phyloP scores from a whole-genome alignment of 2,888 invertebrate species.

The Icerya purchasi region DNA sequence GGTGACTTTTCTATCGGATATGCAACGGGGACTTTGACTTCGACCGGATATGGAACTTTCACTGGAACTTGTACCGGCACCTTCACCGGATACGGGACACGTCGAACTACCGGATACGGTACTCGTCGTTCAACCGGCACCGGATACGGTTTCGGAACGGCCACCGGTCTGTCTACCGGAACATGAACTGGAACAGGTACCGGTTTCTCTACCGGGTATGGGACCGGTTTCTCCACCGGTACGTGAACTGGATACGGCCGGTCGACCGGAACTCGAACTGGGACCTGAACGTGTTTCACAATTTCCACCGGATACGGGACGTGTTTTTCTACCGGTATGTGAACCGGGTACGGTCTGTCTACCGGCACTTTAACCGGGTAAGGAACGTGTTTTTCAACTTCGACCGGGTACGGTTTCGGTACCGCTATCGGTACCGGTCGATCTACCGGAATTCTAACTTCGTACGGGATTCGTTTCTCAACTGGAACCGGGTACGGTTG shows the following conservation, averaged over 20 bases:
- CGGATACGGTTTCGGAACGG: slow-evolving; percentile 58
- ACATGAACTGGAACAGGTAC: slow-evolving; percentile 28
- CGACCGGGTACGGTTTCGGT: slow-evolving; percentile 54
- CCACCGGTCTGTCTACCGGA: slow-evolving; percentile 45
- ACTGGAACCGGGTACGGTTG: slow-evolving; percentile 29
- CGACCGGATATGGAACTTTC: slow-evolving; percentile 31
- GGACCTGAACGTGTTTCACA: slow-evolving; percentile 29
- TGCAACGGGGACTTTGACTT: not conserved
- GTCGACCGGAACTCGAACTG: slow-evolving; percentile 40
- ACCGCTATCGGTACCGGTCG: slow-evolving; percentile 34
- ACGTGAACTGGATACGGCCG: slow-evolving; percentile 63
- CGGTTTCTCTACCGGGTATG: slow-evolving; percentile 38
- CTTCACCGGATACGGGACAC: slow-evolving; percentile 38
- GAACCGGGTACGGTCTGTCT: slow-evolving; percentile 21
- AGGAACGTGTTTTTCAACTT: slow-evolving; percentile 36
- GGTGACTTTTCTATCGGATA: not conserved
- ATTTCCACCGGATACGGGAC: slow-evolving; percentile 43
- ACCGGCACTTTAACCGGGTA: slow-evolving; percentile 46
- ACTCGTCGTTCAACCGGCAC: slow-evolving; percentile 29
- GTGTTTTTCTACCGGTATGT: slow-evolving; percentile 28
- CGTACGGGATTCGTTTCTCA: slow-evolving; percentile 38
- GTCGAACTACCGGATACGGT: slow-evolving; percentile 37
- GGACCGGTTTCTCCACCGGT: slow-evolving; percentile 25
- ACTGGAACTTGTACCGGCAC: slow-evolving; percentile 43
- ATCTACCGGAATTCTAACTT: slow-evolving; percentile 44